These are phyloP conservation scores for Stenolophus ochropezus DNA, from an alignment of 2,888 invertebrate species.

Conservation along the genomic window DNA sequence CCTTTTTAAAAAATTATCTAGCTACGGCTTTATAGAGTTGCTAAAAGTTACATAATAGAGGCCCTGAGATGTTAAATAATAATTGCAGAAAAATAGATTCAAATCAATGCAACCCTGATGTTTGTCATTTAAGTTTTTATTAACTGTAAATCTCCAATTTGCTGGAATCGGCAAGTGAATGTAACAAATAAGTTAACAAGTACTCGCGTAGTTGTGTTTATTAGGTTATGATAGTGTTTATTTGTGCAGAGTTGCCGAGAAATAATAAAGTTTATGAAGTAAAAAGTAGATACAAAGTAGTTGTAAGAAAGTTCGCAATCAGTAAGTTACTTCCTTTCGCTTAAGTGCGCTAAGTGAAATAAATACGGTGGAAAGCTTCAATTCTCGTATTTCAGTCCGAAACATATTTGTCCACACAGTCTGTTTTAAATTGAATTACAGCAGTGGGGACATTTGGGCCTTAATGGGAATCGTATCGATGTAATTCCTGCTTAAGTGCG, in stretches of 20 bases:
- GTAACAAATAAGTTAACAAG: too few relatives aligned
- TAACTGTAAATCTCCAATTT: too few relatives aligned
- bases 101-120: too few relatives aligned
- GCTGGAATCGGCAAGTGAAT: background rate
- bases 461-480: conserved; percentile 50
- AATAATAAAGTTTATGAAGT: background rate
- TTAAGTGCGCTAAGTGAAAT: conserved; percentile 37
- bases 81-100: too few relatives aligned
- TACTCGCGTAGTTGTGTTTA: background rate
- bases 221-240: background rate
- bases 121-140: too few relatives aligned
- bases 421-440: conserved; percentile 54
- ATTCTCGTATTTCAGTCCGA: conserved; percentile 22
- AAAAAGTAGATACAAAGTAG: conserved; percentile 30
- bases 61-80: too few relatives aligned
- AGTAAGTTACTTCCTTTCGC: conserved; percentile 18
- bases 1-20: too few relatives aligned
- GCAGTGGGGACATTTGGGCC: conserved; percentile 43
- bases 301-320: conserved; percentile 19
- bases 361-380: conserved; percentile 41
- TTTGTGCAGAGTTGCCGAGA: background rate
- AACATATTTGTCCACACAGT: conserved; percentile 34
- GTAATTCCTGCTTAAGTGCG: conserved; percentile 46
- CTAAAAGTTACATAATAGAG: too few relatives aligned
- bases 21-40: too few relatives aligned